phyloP scores from a whole-genome alignment of 1,140 invertebrate genomes.

The Caenorhabditis inopinata region DNA sequence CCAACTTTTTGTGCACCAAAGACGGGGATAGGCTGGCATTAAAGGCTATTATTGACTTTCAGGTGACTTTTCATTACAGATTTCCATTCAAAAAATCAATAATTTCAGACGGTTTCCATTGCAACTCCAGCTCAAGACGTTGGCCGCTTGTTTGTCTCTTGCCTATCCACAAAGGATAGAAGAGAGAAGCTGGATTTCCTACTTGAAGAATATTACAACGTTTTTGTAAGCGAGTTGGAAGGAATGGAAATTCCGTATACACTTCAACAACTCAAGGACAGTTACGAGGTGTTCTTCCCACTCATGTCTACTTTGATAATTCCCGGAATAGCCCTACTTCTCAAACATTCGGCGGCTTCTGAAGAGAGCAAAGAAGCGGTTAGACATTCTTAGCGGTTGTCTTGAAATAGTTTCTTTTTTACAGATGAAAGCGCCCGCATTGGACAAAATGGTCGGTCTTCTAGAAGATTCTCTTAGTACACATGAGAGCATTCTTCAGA shows the following conservation, averaged over 20 bases:
- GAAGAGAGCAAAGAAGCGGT: not conserved
- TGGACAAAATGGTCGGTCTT: slow-evolving; percentile 10
- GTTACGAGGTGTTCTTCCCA: not conserved
- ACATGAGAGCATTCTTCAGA: not conserved
- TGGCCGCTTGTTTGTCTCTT: not conserved
- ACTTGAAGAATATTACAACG: not conserved
- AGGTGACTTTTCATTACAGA: not conserved
- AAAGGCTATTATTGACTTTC: slow-evolving; percentile 5
- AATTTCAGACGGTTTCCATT: not conserved
- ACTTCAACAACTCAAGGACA: not conserved
- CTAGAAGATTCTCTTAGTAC: not conserved
- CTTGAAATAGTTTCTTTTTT: too few species aligned
- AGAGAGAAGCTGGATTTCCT: slow-evolving; percentile 16
- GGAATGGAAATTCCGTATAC: slow-evolving; percentile 18
- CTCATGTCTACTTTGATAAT: not conserved
- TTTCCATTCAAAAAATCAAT: not conserved
- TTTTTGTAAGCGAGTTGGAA: not conserved
- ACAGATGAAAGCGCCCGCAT: not conserved
- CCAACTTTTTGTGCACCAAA: not conserved
- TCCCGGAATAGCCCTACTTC: not conserved
- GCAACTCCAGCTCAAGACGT: slow-evolving; percentile 17
- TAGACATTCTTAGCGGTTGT: too few species aligned
- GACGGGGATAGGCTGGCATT: not conserved
- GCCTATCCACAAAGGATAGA: slow-evolving; percentile 8
- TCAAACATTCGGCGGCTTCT: not conserved